A percentile compares a stretch with the other conserved stretches of the same genome.
Conservation (phyloP, 2,113 vertebrate genomes). For the Pteruthius melanotis region DNA sequence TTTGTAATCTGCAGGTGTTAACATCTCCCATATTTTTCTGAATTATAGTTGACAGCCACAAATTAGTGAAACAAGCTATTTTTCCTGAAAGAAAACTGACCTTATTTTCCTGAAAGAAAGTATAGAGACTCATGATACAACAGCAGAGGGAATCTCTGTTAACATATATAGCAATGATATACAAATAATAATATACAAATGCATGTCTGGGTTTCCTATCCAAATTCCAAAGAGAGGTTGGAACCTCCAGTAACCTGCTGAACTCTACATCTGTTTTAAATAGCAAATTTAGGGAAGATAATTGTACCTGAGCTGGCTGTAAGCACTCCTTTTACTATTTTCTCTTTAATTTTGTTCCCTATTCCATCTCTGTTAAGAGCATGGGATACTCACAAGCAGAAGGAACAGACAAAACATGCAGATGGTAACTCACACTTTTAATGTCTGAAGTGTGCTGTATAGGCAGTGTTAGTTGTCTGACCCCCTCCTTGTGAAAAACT, state of each 20-base stretch:
- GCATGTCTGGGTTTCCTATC: conserved; percentile 69
- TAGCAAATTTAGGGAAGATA: neutral
- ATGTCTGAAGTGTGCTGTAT: neutral
- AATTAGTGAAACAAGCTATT: conserved; percentile 71
- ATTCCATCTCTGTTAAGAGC: neutral
- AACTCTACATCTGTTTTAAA: neutral
- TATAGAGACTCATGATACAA: conserved; percentile 58
- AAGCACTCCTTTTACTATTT: neutral
- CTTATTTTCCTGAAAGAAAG: conserved; percentile 24
- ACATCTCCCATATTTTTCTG: conserved; percentile 49
- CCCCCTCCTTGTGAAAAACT: neutral
- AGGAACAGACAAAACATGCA: neutral
- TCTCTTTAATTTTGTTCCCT: neutral
- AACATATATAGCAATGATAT: neutral
- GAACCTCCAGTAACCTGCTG: neutral
- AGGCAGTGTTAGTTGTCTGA: neutral
- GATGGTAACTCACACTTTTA: neutral
- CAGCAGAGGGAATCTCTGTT: conserved; percentile 79
- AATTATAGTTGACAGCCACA: conserved; percentile 51
- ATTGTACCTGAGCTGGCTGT: neutral
- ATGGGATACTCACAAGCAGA: neutral
- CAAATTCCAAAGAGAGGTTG: neutral
- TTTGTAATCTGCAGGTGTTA: conserved; percentile 48
- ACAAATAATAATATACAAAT: neutral
- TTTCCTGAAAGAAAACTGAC: neutral